Evolutionary conservation across 2,113 vertebrate genomes (phyloP).

Genomic region (Sylvilagus bachmani): DNA sequence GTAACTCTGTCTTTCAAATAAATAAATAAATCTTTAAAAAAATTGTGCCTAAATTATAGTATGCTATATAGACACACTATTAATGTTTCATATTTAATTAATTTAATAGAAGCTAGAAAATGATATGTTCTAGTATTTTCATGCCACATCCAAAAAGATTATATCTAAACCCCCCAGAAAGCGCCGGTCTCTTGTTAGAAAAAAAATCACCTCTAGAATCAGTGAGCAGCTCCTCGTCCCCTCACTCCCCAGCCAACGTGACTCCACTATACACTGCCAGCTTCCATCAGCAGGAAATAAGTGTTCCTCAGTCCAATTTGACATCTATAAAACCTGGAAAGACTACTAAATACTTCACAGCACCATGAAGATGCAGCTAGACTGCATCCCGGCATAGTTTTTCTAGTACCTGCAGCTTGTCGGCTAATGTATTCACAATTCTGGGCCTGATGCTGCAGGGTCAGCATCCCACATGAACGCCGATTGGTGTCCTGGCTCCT

Average conservation of each 20-base stretch:
- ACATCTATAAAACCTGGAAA: background rate
- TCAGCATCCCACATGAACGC: too few relatives aligned
- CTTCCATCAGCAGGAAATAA: background rate
- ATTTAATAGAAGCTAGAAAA: background rate
- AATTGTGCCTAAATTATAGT: too few relatives aligned
- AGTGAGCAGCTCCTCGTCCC: background rate
- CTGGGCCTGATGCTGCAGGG: too few relatives aligned
- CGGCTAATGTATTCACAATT: background rate
- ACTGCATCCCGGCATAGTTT: background rate
- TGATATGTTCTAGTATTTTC: background rate
- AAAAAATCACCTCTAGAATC: background rate
- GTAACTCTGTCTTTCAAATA: too few relatives aligned
- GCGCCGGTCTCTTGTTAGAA: background rate
- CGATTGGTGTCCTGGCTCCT: too few relatives aligned
- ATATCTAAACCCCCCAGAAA: background rate
- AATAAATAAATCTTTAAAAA: too few relatives aligned
- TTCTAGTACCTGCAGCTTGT: background rate
- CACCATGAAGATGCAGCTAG: background rate
- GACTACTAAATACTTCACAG: background rate
- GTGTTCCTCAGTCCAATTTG: background rate
- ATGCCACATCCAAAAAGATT: background rate
- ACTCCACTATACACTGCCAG: background rate
- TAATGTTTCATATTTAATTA: too few relatives aligned
- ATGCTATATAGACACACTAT: background rate
- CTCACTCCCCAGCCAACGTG: background rate